These are phyloP conservation scores for Taxidea taxus DNA, from an alignment of 2,113 vertebrate species.

Conservation along the genomic window DNA sequence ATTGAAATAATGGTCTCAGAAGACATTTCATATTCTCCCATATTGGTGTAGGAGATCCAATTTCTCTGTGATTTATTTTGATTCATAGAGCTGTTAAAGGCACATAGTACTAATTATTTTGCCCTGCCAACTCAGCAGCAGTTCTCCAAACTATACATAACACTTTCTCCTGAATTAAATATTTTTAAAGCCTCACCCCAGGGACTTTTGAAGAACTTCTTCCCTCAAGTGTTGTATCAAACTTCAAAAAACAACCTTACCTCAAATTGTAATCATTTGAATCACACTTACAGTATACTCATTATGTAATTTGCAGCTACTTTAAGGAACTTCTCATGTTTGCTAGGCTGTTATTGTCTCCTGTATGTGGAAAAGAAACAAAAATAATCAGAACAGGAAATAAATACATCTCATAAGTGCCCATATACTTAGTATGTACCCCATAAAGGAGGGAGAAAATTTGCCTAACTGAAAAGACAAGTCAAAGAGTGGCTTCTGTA, in stretches of 20 bases:
- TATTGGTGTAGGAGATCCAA: background rate
- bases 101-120: slow-evolving; percentile 25
- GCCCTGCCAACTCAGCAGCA: background rate
- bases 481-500: background rate
- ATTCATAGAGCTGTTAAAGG: slow-evolving; percentile 17
- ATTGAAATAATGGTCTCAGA: background rate
- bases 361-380: background rate
- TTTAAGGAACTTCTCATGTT: background rate
- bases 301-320: slow-evolving; percentile 21
- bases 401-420: background rate
- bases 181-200: background rate
- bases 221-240: background rate
- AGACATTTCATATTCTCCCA: background rate
- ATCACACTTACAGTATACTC: background rate
- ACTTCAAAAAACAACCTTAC: slow-evolving; percentile 28
- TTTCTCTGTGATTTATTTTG: background rate
- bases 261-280: slow-evolving; percentile 27
- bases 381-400: background rate
- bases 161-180: slow-evolving; percentile 34
- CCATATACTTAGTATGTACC: background rate
- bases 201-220: background rate
- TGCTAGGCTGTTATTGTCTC: background rate
- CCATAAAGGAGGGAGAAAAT: background rate
- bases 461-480: background rate
- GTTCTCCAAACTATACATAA: background rate